Base-by-base conservation (phyloP, 2,113 vertebrate species). In the Pteropus alecto region DNA sequence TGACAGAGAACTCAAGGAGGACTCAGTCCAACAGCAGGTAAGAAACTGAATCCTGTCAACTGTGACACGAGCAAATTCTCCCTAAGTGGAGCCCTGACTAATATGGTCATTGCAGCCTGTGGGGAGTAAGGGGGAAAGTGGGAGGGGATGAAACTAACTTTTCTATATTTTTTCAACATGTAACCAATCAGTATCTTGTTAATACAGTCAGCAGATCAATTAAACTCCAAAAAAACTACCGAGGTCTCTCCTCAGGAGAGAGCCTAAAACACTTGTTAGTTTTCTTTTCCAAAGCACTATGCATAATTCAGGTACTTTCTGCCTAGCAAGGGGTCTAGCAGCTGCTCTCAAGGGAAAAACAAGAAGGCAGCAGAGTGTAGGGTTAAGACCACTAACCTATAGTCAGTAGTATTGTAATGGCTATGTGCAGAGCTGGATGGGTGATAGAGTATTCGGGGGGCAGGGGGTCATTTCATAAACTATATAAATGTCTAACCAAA, bases 181-280 rank as follows among this genome's bases (percentile, higher is more conserved):
- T 99, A 99, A 99, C 99, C 99, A 99, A 99, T 99, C 99, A 99
- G 98, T 99, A 99, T 99, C 99, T 99, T 99, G 99, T 99, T 98
- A 99, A 99, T 99, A 99, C 99, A 99, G 98, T 98, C 99, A 99
- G 99, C 99, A 98, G 98, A 98, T 97, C 87, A n/a, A 94, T 95
- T 38, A 96, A 97, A 94, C 98, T 99, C 98, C 98, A 51, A 51
- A 51, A 77, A 19, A 11, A 12, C 16, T 21, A 92, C 6, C 21
- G 67, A 58, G 16, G 22, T 7, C 38, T 90, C 58, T 79, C 38
- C 35, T 89, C 18, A 73, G 41, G n/a, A 48, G 35, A 38, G 33
- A 74, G 48, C 30, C 28, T 68, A 54, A 81, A 51, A 22, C 5
- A 51, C 24, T 8, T 48, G 15, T 74, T 61, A 46, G 38, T 10